Percentiles rank a stretch among this genome's conserved stretches.
phyloP scores from a whole-genome alignment of 35 echinoderm and acorn worm species.

The Nesometra sesokonis region DNA sequence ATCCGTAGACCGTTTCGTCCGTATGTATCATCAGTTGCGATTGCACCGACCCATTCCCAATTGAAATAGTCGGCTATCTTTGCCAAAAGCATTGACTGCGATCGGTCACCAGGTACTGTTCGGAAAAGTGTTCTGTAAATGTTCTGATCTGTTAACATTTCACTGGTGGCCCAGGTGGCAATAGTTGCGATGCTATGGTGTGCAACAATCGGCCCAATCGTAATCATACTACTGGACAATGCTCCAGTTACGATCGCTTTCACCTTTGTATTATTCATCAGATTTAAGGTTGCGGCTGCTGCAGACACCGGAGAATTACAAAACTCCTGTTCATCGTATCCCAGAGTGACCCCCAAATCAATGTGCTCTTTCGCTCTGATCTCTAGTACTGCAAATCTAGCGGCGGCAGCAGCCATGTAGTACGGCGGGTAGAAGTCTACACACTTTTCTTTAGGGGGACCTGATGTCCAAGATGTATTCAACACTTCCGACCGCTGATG shows the following conservation, averaged over 20 bases:
- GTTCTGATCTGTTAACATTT: slow-evolving; percentile 40
- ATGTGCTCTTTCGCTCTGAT: neutral
- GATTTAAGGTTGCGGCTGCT: neutral
- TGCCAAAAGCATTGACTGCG: slow-evolving; percentile 42
- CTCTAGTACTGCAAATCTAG: neutral
- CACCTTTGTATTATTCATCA: neutral
- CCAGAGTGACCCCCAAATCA: neutral
- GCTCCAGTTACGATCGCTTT: neutral
- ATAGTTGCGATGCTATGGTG: neutral
- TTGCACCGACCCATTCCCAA: slow-evolving; percentile 65
- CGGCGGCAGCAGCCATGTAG: neutral
- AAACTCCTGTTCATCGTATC: neutral
- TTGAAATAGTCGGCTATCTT: slow-evolving; percentile 35
- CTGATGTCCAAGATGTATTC: neutral
- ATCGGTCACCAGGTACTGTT: slow-evolving; percentile 47
- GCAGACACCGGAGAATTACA: neutral
- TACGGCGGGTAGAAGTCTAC: neutral
- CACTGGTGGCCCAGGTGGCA: slow-evolving; percentile 28
- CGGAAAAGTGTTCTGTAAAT: slow-evolving; percentile 56
- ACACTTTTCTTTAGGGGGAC: neutral
- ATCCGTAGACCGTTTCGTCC: slow-evolving; percentile 31
- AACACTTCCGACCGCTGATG: neutral
- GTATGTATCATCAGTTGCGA: slow-evolving; percentile 55
- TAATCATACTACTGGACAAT: neutral
- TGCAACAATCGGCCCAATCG: neutral